Evolutionary conservation across 2,888 invertebrate genomes (phyloP), one percentile per base, ranked within the genome.

Genomic region (Ormyrus thymus): DNA sequence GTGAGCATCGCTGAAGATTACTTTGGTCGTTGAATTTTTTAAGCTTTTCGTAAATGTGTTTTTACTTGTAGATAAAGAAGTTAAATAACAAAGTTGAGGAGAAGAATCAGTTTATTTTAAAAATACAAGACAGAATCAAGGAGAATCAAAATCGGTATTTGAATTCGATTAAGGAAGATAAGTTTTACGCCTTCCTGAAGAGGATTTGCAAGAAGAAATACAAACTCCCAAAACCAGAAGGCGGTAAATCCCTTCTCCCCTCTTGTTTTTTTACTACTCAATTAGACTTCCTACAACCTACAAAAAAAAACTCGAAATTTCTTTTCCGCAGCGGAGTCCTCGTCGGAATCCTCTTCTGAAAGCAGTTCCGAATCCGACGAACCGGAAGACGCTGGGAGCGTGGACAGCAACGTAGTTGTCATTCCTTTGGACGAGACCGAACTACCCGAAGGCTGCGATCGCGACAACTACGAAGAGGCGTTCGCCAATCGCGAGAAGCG

Each of bases 131-230:
- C 5, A 91, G 92, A 78, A 92, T 92, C 13, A 89, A 88, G 62
- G 89, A 90, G 2, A 87, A 93, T 10, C 92, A 93, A 68, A 85
- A 90, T 0, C 91, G 92, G 70, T 96, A 95, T 85, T 91, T 92
- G 74, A 91, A 89, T 48, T 90, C 92, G 7, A 92, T 93, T 0
- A 92, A 91, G 59, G 94, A 95, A 73, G 95, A 95, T 86, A 96
- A 95, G 87, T 97, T 95, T 87, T 93, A 92, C 7, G 94, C 95
- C 84, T 97, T 96, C 86, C 89, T 97, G 59, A 92, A 93, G 29
- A 93, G 94, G 85, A 96, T 97, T 75, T 97, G 95, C 86, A 95
- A 94, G 86, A 97, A 96, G 87, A 96, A 95, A 86, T 95, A 94
- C 85, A 95, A 94, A 81, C 93, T 94, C 7, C 93, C 93, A 0